These are phyloP conservation scores for Tupaia tana DNA, from an alignment of 2,113 vertebrate species.

Conservation along the genomic window DNA sequence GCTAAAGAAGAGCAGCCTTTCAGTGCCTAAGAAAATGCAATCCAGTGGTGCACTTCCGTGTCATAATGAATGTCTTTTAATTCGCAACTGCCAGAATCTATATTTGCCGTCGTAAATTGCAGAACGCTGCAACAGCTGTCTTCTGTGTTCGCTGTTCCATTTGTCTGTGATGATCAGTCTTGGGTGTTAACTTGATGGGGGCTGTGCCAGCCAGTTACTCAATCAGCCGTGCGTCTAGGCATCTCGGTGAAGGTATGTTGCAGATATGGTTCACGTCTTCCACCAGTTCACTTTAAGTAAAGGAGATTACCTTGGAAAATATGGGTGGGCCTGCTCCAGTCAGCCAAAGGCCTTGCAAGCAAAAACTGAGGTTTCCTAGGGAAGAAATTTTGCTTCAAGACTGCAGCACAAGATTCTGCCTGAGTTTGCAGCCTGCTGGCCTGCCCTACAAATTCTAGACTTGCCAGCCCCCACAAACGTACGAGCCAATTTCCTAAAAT, in stretches of 20 bases:
- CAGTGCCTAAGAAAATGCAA: background rate
- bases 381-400: conserved; percentile 2
- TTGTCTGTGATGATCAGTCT: background rate
- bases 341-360: background rate
- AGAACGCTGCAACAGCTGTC: background rate
- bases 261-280: background rate
- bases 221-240: background rate
- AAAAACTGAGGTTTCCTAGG: background rate
- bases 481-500: conserved; percentile 51
- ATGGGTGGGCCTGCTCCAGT: background rate
- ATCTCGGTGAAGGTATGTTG: background rate
- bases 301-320: background rate
- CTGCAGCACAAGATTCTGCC: background rate
- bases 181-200: background rate
- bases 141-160: background rate
- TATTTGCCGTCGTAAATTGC: background rate
- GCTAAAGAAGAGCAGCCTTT: background rate
- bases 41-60: background rate
- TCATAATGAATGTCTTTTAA: background rate
- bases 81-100: background rate
- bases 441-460: background rate
- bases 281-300: background rate
- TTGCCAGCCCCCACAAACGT: conserved; percentile 34
- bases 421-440: conserved; percentile 2
- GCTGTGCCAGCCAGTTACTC: background rate